These are phyloP conservation scores for Xenopus petersii DNA, from an alignment of 2,797 vertebrate genomes.

Conservation along the genomic window DNA sequence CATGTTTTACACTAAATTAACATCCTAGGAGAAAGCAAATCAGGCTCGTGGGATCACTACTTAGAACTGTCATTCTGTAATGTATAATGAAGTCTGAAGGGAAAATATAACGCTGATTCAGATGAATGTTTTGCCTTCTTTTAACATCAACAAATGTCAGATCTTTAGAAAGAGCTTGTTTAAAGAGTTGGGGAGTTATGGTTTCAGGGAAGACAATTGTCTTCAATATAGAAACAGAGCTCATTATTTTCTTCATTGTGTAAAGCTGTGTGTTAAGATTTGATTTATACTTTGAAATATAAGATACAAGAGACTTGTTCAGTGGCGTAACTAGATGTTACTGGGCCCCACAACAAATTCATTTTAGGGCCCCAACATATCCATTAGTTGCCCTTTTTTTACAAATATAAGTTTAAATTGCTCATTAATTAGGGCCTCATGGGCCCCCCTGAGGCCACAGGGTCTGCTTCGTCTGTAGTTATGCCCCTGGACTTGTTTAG, in stretches of 20 bases:
- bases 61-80: conserved; percentile 11
- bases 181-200: background rate
- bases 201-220: background rate
- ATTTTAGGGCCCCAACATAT: too few species aligned
- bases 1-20: background rate
- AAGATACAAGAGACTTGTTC: too few species aligned
- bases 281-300: too few species aligned
- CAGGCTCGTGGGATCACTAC: background rate
- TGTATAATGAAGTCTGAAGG: conserved; percentile 27
- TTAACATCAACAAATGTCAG: conserved; percentile 21
- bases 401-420: too few species aligned
- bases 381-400: too few species aligned
- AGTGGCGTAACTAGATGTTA: too few species aligned
- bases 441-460: too few species aligned
- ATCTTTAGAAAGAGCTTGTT: conserved; percentile 1
- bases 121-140: conserved; percentile 2
- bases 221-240: background rate
- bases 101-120: conserved; percentile 6
- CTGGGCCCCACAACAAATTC: too few species aligned
- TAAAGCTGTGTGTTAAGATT: too few species aligned
- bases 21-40: background rate
- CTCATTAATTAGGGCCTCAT: too few species aligned
- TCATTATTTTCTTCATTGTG: background rate
- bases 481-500: too few species aligned
- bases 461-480: too few species aligned